Conservation (phyloP, 2,797 vertebrate species). For the Macropodus opercularis region DNA sequence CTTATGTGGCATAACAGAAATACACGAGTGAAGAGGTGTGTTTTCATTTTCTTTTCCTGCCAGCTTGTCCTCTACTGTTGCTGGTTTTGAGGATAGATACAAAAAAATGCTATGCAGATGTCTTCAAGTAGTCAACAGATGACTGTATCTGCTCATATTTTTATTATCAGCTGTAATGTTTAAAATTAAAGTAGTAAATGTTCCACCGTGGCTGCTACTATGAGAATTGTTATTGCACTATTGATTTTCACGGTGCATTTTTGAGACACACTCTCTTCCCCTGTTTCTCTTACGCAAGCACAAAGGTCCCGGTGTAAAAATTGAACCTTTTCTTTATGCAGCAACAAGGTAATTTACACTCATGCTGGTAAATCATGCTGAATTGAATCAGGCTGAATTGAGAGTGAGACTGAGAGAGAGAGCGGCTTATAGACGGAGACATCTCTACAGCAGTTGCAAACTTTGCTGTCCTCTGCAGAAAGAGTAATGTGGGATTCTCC, state of each 20-base stretch:
- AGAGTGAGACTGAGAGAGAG: conserved; percentile 8
- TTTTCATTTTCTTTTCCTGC: no score
- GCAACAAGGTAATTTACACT: conserved; percentile 28
- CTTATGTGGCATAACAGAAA: no score
- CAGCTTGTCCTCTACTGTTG: no score
- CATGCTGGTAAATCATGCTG: conserved; percentile 23
- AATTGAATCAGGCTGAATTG: conserved; percentile 32
- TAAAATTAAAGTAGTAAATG: conserved; percentile 10
- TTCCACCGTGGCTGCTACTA: conserved; percentile 1
- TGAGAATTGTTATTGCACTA: conserved; percentile 7
- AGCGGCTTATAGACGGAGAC: conserved; percentile 18
- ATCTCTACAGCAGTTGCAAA: conserved; percentile 36
- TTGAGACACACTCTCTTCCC: background rate
- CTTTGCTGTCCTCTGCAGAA: conserved; percentile 79
- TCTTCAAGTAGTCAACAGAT: background rate
- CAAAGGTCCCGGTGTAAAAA: background rate
- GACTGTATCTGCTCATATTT: conserved; percentile 1
- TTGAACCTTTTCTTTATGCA: background rate
- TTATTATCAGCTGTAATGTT: conserved; percentile 7
- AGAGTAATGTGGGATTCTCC: conserved; percentile 75
- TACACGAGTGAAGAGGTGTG: no score
- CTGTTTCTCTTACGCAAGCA: background rate
- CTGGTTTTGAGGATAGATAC: no score
- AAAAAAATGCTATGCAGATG: background rate
- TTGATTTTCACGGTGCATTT: conserved; percentile 10